Evolutionary conservation across 2,113 vertebrate species (phyloP).

Genomic region (Pseudonaja textilis): DNA sequence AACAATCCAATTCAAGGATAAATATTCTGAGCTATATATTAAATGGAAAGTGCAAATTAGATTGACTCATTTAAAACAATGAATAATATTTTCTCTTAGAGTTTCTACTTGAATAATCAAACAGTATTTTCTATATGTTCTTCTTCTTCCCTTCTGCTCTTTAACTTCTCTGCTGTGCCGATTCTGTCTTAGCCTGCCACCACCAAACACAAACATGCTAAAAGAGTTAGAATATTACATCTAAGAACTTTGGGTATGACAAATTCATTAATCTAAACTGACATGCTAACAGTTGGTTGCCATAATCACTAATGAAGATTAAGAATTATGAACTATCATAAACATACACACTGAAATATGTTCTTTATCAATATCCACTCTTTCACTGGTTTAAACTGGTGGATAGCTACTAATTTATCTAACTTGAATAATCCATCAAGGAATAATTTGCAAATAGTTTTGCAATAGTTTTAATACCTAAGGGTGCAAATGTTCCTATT

Average conservation of each 20-base stretch:
- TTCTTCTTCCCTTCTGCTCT: not conserved
- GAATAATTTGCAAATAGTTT: not conserved
- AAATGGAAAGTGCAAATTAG: not conserved
- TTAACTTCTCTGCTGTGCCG: not conserved
- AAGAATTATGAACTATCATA: not conserved
- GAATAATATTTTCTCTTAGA: not conserved
- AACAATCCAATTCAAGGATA: not conserved
- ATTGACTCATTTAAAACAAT: not conserved
- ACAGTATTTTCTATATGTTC: not conserved
- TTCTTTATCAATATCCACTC: not conserved
- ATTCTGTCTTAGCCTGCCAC: not conserved
- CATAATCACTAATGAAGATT: not conserved
- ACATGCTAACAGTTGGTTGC: not conserved
- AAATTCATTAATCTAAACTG: not conserved
- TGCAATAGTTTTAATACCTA: not conserved
- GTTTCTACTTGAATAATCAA: not conserved
- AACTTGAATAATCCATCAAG: not conserved
- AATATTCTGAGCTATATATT: not conserved
- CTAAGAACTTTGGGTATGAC: not conserved
- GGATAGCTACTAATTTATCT: not conserved
- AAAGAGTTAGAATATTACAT: not conserved
- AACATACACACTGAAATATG: not conserved
- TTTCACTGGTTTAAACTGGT: not conserved
- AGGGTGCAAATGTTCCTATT: not conserved
- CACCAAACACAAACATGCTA: not conserved